These are phyloP conservation scores for Lates calcarifer DNA, from an alignment of 2,113 vertebrate species.

Conservation along the genomic window DNA sequence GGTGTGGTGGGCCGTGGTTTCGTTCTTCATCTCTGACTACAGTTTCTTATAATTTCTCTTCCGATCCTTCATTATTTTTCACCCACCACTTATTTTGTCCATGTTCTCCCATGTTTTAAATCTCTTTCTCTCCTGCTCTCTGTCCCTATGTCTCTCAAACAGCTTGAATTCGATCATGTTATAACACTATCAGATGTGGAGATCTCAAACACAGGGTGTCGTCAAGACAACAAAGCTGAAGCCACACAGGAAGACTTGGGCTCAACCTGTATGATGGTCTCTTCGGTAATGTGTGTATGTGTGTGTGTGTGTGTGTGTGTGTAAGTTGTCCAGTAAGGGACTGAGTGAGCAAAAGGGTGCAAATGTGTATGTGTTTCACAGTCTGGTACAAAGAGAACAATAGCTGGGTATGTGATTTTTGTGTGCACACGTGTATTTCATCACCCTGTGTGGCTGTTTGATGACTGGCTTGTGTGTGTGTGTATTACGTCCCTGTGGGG, in stretches of 20 bases:
- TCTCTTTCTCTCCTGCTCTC: not conserved
- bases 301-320: constrained; percentile 59
- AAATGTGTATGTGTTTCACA: constrained; percentile 48
- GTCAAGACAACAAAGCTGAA: constrained; percentile 72
- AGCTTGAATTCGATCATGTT: constrained; percentile 73
- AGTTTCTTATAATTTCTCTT: constrained; percentile 40
- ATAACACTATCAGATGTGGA: constrained; percentile 69
- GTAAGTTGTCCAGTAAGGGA: constrained; percentile 11
- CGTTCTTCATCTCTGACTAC: constrained; percentile 40
- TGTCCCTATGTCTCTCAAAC: constrained; percentile 15
- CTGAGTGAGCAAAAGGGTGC: constrained; percentile 40
- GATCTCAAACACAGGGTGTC: constrained; percentile 73
- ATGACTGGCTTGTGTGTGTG: constrained; percentile 64
- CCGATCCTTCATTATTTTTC: constrained; percentile 6
- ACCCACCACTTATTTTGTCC: not conserved
- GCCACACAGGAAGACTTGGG: constrained; percentile 74
- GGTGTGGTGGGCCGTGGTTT: constrained; percentile 38
- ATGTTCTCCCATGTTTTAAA: not conserved
- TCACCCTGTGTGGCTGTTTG: constrained; percentile 73
- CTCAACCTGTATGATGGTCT: constrained; percentile 61
- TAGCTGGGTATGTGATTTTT: constrained; percentile 49
- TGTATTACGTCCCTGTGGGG: constrained; percentile 86
- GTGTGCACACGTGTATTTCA: constrained; percentile 66
- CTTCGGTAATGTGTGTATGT: constrained; percentile 53
- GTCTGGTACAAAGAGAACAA: constrained; percentile 55